Conservation (phyloP, 2,888 invertebrate species). For the Oscheius sp. region DNA sequence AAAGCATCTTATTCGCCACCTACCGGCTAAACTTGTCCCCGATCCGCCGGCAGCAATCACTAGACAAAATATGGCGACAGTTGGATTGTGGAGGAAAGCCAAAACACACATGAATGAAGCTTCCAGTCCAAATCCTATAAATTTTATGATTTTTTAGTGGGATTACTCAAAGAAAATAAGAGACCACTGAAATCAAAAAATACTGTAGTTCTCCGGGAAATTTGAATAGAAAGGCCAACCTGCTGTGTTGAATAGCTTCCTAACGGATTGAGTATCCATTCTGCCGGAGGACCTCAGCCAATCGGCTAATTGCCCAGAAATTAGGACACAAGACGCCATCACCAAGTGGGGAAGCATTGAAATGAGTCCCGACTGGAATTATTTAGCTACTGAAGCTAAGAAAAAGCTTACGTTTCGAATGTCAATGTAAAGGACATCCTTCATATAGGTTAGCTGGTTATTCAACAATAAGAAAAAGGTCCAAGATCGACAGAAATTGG, state of each 20-base stretch:
- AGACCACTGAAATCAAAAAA: too few species aligned
- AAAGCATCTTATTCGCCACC: background rate
- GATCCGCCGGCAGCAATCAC: slow-evolving; percentile 97
- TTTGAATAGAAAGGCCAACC: too few species aligned
- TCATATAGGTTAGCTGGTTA: slow-evolving; percentile 92
- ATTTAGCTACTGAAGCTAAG: too few species aligned
- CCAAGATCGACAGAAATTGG: slow-evolving; percentile 89
- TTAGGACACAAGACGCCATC: slow-evolving; percentile 95
- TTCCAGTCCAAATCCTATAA: slow-evolving; percentile 90
- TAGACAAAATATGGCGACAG: slow-evolving; percentile 83
- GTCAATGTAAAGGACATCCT: slow-evolving; percentile 86
- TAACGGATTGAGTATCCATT: slow-evolving; percentile 88
- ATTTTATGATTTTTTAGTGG: too few species aligned
- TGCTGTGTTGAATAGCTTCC: slow-evolving; percentile 90
- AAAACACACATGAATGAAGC: slow-evolving; percentile 93
- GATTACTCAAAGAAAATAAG: too few species aligned
- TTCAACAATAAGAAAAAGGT: slow-evolving; percentile 95
- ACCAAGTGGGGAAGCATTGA: slow-evolving; percentile 94
- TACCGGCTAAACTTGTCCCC: slow-evolving; percentile 91
- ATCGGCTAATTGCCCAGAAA: slow-evolving; percentile 94
- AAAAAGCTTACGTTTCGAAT: slow-evolving; percentile 81
- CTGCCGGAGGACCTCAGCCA: slow-evolving; percentile 85
- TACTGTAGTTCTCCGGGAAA: too few species aligned
- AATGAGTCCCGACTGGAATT: slow-evolving; percentile 81
- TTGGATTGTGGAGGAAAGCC: slow-evolving; percentile 82